Conservation (phyloP, 2,797 vertebrate genomes). For the Echeneis naucrates region DNA sequence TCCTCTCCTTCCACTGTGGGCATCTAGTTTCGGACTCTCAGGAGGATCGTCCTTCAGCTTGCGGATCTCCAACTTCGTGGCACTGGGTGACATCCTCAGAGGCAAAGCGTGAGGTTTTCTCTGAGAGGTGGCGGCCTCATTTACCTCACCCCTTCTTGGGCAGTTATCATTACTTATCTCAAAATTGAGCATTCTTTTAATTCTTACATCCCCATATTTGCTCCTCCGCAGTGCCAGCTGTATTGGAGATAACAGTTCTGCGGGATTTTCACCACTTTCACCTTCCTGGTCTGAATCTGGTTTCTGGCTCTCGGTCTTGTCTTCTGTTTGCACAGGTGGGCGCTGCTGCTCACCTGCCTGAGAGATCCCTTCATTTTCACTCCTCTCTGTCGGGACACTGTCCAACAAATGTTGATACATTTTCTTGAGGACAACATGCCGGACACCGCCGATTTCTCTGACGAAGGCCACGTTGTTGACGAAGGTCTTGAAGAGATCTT, state of each 20-base stretch:
- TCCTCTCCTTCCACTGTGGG: constrained; percentile 61
- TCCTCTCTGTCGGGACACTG: background rate
- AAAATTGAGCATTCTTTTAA: constrained; percentile 58
- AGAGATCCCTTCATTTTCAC: constrained; percentile 7
- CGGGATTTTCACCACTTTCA: constrained; percentile 3
- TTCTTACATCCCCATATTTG: constrained; percentile 21
- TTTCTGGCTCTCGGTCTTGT: background rate
- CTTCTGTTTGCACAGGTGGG: constrained; percentile 26
- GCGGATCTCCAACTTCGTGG: constrained; percentile 40
- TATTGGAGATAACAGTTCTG: constrained; percentile 20
- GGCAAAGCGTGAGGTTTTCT: constrained; percentile 89
- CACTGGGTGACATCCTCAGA: constrained; percentile 80
- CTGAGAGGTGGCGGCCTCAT: background rate
- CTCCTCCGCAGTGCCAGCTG: constrained; percentile 66
- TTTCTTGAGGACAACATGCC: constrained; percentile 86
- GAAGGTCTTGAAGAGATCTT: constrained; percentile 87
- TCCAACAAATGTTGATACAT: constrained; percentile 60
- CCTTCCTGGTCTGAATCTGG: constrained; percentile 5
- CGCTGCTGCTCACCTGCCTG: constrained; percentile 61
- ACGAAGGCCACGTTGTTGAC: constrained; percentile 90
- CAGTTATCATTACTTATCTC: background rate
- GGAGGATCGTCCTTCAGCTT: constrained; percentile 51
- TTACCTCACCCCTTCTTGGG: fast-evolving
- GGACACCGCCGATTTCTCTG: constrained; percentile 84
- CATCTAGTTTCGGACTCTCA: constrained; percentile 7